phyloP scores from a whole-genome alignment of 2,113 vertebrate species.

The Cervus canadensis region DNA sequence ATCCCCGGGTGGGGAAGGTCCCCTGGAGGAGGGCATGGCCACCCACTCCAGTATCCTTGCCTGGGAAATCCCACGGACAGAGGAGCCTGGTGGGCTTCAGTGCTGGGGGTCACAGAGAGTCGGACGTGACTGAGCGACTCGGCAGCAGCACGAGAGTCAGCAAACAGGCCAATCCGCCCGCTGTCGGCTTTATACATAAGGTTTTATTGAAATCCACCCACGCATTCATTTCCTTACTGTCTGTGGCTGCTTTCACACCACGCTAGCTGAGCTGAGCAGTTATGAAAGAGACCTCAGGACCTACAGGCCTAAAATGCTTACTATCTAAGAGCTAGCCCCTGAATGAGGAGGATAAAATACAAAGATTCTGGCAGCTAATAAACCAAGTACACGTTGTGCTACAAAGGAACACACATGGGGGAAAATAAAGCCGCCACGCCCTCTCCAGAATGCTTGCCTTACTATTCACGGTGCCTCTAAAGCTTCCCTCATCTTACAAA shows the following conservation, averaged over 20 bases:
- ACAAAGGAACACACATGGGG: neutral
- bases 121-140: neutral
- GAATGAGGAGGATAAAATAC: neutral
- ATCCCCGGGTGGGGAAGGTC: neutral
- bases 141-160: neutral
- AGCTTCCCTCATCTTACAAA: neutral
- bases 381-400: neutral
- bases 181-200: conserved; percentile 7
- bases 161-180: neutral
- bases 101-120: neutral
- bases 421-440: neutral
- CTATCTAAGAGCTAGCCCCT: neutral
- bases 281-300: neutral
- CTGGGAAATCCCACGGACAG: neutral
- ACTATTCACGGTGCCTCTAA: neutral
- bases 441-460: neutral
- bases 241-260: neutral
- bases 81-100: neutral
- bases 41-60: neutral
- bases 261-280: neutral
- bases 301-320: neutral
- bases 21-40: neutral
- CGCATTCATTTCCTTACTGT: neutral
- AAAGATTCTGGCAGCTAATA: neutral
- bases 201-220: neutral